These are phyloP conservation scores for Malthinus seriepunctatus DNA, from an alignment of 2,888 invertebrate species.

Conservation along the genomic window DNA sequence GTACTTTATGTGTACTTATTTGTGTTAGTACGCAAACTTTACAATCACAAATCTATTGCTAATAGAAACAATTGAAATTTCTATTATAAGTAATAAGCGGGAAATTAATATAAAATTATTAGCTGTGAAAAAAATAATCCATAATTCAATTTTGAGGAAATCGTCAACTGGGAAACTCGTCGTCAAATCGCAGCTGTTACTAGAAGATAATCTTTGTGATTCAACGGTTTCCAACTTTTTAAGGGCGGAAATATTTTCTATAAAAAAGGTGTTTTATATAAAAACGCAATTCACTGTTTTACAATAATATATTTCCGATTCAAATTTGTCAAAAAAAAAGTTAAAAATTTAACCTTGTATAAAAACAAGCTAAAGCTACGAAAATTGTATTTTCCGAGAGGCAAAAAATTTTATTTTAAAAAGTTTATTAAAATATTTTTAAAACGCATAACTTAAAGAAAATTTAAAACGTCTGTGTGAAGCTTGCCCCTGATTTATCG, in stretches of 20 bases:
- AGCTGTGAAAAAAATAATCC: not conserved
- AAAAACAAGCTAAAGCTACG: not conserved
- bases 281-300: not conserved
- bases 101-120: no score
- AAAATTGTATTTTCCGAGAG: not conserved
- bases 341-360: not conserved
- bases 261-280: constrained; percentile 2
- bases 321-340: not conserved
- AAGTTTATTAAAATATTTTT: constrained; percentile 8
- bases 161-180: constrained; percentile 6
- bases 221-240: constrained; percentile 3
- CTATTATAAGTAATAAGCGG: no score
- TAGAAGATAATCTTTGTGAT: constrained; percentile 6
- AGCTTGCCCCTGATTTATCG: constrained; percentile 31
- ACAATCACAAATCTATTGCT: not conserved
- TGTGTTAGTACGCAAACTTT: constrained; percentile 11
- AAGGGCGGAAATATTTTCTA: constrained; percentile 1
- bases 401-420: not conserved
- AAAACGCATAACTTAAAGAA: constrained; percentile 10
- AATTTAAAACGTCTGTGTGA: constrained; percentile 19
- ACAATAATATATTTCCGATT: not conserved
- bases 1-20: constrained; percentile 14
- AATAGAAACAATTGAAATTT: no score
- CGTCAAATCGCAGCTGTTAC: constrained; percentile 3
- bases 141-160: constrained; percentile 7